These are phyloP conservation scores for Diadumene lineata DNA, from an alignment of 92 coral and sea anemone genomes.

Conservation along the genomic window DNA sequence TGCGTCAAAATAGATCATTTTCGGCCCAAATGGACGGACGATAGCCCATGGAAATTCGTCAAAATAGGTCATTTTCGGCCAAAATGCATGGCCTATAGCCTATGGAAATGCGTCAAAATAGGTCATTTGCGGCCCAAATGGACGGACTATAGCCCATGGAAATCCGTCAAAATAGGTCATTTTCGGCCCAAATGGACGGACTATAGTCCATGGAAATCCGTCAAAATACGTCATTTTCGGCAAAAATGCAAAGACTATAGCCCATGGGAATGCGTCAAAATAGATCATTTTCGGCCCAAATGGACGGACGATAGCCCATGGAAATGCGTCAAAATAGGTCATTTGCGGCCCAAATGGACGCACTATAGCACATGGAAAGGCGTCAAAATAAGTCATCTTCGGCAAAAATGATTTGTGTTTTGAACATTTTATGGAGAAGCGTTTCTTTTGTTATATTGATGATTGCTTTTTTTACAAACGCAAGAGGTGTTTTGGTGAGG, in stretches of 20 bases:
- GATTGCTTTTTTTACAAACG: too few species aligned
- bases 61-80: background rate
- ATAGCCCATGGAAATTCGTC: background rate
- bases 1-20: background rate
- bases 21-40: background rate
- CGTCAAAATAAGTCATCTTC: too few species aligned
- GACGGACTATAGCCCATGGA: background rate
- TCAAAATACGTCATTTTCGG: background rate
- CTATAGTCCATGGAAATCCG: background rate
- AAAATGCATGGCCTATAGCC: background rate
- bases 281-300: background rate
- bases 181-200: constrained; percentile 1
- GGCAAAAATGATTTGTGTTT: background rate
- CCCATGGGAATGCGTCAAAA: constrained; percentile 1
- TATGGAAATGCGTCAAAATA: background rate
- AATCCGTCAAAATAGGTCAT: background rate
- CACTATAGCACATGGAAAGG: background rate
- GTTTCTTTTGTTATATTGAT: background rate
- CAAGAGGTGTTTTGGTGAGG: too few species aligned
- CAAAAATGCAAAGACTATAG: background rate
- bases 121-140: background rate
- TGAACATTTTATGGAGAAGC: background rate
- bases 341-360: background rate
- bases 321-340: background rate
- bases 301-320: background rate